Base-by-base conservation (phyloP, 2,888 invertebrate species). In the Melanostoma scalare region DNA sequence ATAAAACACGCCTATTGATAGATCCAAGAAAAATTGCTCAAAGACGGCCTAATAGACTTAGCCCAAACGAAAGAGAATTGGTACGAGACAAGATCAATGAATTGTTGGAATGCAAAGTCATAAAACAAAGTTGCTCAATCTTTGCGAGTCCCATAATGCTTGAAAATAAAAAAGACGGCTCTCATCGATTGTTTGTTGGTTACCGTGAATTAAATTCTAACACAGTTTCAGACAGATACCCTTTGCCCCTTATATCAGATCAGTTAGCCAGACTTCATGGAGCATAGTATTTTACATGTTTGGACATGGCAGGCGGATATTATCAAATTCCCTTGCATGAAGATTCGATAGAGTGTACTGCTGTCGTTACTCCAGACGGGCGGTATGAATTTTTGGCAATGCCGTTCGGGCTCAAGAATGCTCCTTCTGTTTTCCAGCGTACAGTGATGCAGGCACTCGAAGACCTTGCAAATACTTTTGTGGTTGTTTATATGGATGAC, bases 11-110 rank as follows among this genome's bases (percentile, higher is more conserved):
- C n/a, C n/a, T n/a, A 20, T 65, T 74, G 31, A 56, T 65, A 9
- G 65, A 74, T 65, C 46, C 55, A n/a, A 56, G 38, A 36, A 74
- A 65, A 35, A 74, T 56, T 2, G 65, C 65, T 2, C 74, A 67
- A 36, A 46, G 67, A 10, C 46, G 40, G 50, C 46, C 74, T 1
- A 65, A 65, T 20, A 9, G 36, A 38, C 35, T 74, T 44, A 50
- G 65, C n/a, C 3, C 6, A 6, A 56, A 73, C 6, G 65, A 72
- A 48, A 74, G 38, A n/a, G 20, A 36, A 74, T 20, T 44, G 46
- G 48, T 75, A 1, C 8, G 67, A 50, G 3, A 44, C 42, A 67
- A 48, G 56, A 74, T 74, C 3, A 6, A 68, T 9, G 38, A 76
- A 60, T 36, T 76, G 10, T 42, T 76, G 35, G 36, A 31, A 52